Percentiles rank a stretch among this genome's conserved stretches.
phyloP scores from a whole-genome alignment of 64 coral and sea anemone species.

The Actinia tenebrosa region DNA sequence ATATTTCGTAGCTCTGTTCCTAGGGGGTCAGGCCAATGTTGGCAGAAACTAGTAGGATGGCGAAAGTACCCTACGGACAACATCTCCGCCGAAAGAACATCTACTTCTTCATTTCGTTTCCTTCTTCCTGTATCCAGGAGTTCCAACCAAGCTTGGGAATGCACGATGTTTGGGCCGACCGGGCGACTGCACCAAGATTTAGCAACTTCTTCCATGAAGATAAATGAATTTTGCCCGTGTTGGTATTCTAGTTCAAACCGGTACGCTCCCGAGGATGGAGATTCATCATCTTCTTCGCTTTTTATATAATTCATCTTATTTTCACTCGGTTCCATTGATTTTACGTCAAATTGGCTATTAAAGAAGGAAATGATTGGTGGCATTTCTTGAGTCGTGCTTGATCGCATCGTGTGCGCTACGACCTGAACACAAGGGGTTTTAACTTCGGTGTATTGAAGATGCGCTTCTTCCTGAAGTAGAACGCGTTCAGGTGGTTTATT shows the following conservation, averaged over 20 bases:
- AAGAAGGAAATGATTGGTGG: not conserved
- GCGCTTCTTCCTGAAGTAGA: not conserved
- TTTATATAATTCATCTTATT: not conserved
- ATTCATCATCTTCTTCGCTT: not conserved
- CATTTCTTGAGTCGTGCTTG: not conserved
- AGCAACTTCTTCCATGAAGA: not conserved
- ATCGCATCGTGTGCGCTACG: not conserved
- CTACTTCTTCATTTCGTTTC: conserved; percentile 36
- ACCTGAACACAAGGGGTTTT: not conserved
- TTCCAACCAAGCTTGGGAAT: conserved; percentile 32
- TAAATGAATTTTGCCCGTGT: not conserved
- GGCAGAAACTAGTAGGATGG: conserved; percentile 32
- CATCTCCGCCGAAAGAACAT: conserved; percentile 37
- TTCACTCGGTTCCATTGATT: not conserved
- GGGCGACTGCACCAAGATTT: not conserved
- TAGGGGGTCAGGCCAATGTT: conserved; percentile 49
- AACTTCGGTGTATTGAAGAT: not conserved
- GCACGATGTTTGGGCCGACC: not conserved
- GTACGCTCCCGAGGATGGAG: not conserved
- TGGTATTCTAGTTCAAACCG: not conserved
- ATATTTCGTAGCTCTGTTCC: conserved; percentile 27
- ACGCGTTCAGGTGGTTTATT: not conserved
- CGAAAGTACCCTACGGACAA: conserved; percentile 70
- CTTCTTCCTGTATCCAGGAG: conserved; percentile 12
- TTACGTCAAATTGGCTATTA: not conserved